A percentile compares a stretch with the other conserved stretches of the same genome.
Evolutionary conservation across 2,797 vertebrate genomes (phyloP).

Genomic region (Graptemys geographica): DNA sequence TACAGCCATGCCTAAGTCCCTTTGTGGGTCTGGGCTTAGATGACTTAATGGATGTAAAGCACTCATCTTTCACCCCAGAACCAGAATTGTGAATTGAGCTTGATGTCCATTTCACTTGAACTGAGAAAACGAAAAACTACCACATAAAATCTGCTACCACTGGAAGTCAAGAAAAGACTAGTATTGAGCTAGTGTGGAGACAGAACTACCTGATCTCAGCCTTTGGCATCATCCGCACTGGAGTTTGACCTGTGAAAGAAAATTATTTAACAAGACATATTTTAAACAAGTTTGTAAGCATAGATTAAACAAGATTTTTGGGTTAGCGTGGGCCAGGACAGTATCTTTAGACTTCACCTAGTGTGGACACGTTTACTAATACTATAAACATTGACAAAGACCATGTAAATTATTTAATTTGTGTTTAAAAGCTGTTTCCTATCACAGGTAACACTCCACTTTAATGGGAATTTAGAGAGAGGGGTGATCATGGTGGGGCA

Average conservation of each 20-base stretch:
- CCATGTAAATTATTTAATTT: neutral
- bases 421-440: neutral
- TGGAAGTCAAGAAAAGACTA: neutral
- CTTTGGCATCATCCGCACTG: neutral
- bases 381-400: neutral
- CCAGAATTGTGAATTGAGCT: conserved; percentile 22
- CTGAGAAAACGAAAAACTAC: conserved; percentile 14
- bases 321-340: neutral
- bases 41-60: neutral
- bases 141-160: conserved; percentile 23
- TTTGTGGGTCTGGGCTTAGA: neutral
- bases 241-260: neutral
- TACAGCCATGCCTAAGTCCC: too few relatives aligned
- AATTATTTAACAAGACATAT: neutral
- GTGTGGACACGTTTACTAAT: conserved; percentile 7
- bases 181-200: neutral
- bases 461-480: neutral
- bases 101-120: conserved; percentile 6
- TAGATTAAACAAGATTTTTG: neutral
- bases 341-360: neutral
- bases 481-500: conserved; percentile 2
- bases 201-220: conserved; percentile 12
- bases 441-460: conserved; percentile 30
- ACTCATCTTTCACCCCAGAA: neutral
- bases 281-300: neutral